These are phyloP conservation scores for Chaetoderma sp. DNA, from an alignment of 2,888 invertebrate genomes.

Conservation along the genomic window DNA sequence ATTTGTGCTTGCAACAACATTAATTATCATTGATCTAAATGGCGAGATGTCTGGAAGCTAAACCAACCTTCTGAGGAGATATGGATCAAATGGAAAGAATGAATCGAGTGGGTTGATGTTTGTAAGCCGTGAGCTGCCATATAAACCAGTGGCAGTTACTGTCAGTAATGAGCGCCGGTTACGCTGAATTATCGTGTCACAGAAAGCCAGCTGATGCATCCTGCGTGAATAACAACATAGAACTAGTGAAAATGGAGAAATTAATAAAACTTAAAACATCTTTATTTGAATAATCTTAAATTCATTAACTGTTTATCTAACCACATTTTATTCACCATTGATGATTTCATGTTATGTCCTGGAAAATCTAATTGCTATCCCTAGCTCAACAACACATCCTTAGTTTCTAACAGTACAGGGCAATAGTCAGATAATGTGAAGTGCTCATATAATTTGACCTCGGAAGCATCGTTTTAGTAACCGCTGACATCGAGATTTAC, in stretches of 20 bases:
- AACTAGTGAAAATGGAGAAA: neutral
- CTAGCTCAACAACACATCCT: too few species aligned
- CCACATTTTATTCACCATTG: too few species aligned
- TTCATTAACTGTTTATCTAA: neutral
- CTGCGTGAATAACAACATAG: conserved; percentile 45
- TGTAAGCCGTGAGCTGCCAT: neutral
- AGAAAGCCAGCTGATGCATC: conserved; percentile 89
- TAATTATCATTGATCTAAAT: too few species aligned
- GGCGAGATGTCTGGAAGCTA: too few species aligned
- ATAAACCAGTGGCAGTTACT: conserved; percentile 67
- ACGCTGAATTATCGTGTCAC: conserved; percentile 88
- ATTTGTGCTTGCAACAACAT: neutral
- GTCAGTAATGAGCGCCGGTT: conserved; percentile 73
- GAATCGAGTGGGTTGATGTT: conserved; percentile 73
- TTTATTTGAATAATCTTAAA: neutral
- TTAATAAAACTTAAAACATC: neutral
- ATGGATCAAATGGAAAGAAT: conserved; percentile 94
- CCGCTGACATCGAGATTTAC: too few species aligned
- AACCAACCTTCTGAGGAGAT: conserved; percentile 77
- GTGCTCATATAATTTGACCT: too few species aligned
- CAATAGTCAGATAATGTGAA: too few species aligned
- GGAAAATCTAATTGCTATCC: too few species aligned
- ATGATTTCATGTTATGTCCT: too few species aligned
- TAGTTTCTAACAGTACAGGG: too few species aligned
- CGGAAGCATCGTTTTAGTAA: too few species aligned